These are phyloP conservation scores for Meta bourneti DNA, from an alignment of 2,888 invertebrate species.

Conservation along the genomic window DNA sequence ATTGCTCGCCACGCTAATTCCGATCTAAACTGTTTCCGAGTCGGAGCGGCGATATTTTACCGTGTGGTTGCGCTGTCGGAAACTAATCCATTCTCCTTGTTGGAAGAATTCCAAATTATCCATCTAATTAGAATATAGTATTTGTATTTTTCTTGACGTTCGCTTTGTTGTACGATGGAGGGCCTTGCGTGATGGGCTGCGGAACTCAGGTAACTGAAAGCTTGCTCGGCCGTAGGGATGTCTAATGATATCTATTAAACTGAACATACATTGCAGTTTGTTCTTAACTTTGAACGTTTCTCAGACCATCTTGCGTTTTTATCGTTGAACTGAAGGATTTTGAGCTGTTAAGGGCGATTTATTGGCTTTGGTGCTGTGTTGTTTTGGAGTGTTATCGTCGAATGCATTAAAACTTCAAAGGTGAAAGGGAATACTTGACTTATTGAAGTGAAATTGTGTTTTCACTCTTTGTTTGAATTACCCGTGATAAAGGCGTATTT, in stretches of 20 bases:
- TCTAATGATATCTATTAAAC: neutral
- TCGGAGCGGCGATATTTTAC: constrained; percentile 6
- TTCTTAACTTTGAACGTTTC: neutral
- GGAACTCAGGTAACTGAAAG: neutral
- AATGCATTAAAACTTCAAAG: too few species aligned
- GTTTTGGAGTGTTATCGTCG: too few species aligned
- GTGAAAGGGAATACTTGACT: too few species aligned
- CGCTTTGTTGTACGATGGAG: neutral
- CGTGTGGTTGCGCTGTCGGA: neutral
- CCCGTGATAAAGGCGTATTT: too few species aligned
- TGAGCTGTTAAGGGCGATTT: neutral
- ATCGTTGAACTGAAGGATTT: too few species aligned
- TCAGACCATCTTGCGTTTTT: neutral
- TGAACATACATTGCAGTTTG: neutral
- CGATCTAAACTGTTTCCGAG: constrained; percentile 6
- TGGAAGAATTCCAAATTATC: constrained; percentile 45
- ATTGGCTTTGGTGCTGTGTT: neutral
- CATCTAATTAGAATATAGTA: constrained; percentile 19
- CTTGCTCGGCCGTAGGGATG: neutral
- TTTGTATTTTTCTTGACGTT: neutral
- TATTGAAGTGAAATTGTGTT: too few species aligned
- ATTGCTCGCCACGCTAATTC: constrained; percentile 22
- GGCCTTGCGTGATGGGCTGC: neutral
- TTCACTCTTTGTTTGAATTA: too few species aligned
- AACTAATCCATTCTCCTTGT: constrained; percentile 29